Evolutionary conservation across 2,113 vertebrate species (phyloP).

Genomic region (Syrmaticus mikado): DNA sequence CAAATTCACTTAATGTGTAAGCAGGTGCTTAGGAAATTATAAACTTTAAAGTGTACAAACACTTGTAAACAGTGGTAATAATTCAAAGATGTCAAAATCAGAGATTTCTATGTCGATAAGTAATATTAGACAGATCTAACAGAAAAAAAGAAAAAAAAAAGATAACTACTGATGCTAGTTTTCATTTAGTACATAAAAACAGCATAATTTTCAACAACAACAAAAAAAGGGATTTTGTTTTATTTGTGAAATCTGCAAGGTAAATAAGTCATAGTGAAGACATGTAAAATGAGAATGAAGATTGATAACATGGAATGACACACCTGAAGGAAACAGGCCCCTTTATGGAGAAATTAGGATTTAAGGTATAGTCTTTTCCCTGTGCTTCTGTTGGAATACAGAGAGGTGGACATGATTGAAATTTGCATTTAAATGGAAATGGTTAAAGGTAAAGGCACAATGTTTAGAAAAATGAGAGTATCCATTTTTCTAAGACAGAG

Average conservation of each 20-base stretch:
- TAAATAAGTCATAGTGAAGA: constrained; percentile 42
- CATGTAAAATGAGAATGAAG: constrained; percentile 45
- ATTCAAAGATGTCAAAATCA: constrained; percentile 37
- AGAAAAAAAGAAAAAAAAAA: background rate
- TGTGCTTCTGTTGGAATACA: constrained; percentile 58
- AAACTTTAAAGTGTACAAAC: constrained; percentile 28
- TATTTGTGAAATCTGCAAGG: constrained; percentile 37
- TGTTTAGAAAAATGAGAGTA: constrained; percentile 85
- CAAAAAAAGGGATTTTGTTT: background rate
- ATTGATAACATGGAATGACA: constrained; percentile 31
- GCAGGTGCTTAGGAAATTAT: constrained; percentile 45
- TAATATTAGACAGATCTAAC: constrained; percentile 7
- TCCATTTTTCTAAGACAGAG: constrained; percentile 82
- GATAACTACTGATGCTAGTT: background rate
- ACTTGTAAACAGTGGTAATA: constrained; percentile 47
- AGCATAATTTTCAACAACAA: background rate
- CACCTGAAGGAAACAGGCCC: constrained; percentile 42
- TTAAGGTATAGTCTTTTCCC: constrained; percentile 69
- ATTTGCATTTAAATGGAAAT: constrained; percentile 87
- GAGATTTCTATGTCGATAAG: background rate
- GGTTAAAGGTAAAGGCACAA: constrained; percentile 80
- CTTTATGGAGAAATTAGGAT: constrained; percentile 68
- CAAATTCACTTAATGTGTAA: constrained; percentile 57
- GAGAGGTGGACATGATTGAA: constrained; percentile 82
- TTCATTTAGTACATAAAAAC: background rate